These are phyloP conservation scores for Bergia puertoricense DNA, from an alignment of 92 coral and sea anemone genomes.

Conservation along the genomic window DNA sequence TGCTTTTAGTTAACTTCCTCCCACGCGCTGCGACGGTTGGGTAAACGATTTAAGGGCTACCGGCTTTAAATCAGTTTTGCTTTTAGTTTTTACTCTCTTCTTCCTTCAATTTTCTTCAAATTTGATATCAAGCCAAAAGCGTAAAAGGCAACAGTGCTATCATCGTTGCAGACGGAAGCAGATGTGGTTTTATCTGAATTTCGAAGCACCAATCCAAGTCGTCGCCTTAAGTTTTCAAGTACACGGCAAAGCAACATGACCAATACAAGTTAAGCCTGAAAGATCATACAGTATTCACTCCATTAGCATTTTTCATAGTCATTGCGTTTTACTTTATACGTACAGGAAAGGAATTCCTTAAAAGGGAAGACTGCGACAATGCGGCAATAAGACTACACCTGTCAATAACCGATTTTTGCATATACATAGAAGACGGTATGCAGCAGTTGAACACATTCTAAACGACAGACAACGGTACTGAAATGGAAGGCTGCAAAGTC, in stretches of 20 bases:
- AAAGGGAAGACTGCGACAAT: not conserved
- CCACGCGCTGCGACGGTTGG: no score
- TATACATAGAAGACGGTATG: no score
- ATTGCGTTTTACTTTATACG: conserved; percentile 9
- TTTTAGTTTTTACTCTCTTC: no score
- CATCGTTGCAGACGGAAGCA: no score
- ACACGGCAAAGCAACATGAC: not conserved
- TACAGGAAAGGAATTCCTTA: conserved; percentile 19
- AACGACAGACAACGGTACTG: not conserved
- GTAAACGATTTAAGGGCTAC: no score
- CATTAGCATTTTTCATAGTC: conserved; percentile 3
- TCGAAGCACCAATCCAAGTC: no score
- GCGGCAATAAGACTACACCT: not conserved
- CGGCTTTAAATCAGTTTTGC: no score
- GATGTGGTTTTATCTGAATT: no score
- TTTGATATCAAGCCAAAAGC: no score
- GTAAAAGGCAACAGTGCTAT: no score
- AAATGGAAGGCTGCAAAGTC: conserved; percentile 3
- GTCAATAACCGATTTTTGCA: not conserved
- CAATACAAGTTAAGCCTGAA: not conserved
- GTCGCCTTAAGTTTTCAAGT: not conserved
- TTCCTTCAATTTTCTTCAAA: no score
- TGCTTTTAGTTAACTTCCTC: no score
- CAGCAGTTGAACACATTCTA: not conserved
- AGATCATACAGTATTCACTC: not conserved